Conservation (phyloP, 2,797 vertebrate species). For the Urocyon cinereoargenteus region DNA sequence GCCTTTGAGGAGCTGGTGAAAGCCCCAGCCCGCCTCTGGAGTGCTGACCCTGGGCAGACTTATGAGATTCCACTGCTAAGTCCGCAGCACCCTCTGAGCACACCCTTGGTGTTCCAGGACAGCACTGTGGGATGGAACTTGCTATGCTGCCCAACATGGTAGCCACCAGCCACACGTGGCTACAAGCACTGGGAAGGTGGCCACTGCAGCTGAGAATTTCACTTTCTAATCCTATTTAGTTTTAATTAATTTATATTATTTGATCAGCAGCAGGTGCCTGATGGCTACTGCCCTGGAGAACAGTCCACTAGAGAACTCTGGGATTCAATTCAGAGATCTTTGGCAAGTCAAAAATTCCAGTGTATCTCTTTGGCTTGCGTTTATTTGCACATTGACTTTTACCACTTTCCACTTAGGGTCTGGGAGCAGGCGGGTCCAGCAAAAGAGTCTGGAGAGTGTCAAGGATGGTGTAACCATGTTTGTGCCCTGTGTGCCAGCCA, state of each 20-base stretch:
- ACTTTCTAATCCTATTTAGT: neutral
- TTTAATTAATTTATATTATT: neutral
- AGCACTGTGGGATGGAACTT: rapidly evolving
- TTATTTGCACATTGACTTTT: neutral
- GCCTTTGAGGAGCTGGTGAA: neutral
- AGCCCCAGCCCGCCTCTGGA: rapidly evolving
- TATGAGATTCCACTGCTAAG: rapidly evolving
- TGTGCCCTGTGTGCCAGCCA: neutral
- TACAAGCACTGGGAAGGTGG: rapidly evolving
- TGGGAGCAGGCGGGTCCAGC: neutral
- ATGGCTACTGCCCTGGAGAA: rapidly evolving
- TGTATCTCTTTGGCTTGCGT: rapidly evolving
- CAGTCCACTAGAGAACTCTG: neutral
- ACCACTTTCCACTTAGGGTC: neutral
- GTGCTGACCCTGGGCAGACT: rapidly evolving
- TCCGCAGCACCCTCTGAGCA: rapidly evolving
- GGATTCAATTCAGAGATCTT: too few species aligned
- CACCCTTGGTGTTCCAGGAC: too few species aligned
- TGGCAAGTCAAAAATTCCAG: rapidly evolving
- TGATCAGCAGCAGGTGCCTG: neutral
- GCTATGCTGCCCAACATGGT: rapidly evolving
- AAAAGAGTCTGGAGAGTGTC: rapidly evolving
- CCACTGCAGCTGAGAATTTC: neutral
- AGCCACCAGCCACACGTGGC: neutral
- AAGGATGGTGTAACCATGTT: rapidly evolving